phyloP scores from a whole-genome alignment of 2,888 invertebrate genomes.

The Thecophora atra region DNA sequence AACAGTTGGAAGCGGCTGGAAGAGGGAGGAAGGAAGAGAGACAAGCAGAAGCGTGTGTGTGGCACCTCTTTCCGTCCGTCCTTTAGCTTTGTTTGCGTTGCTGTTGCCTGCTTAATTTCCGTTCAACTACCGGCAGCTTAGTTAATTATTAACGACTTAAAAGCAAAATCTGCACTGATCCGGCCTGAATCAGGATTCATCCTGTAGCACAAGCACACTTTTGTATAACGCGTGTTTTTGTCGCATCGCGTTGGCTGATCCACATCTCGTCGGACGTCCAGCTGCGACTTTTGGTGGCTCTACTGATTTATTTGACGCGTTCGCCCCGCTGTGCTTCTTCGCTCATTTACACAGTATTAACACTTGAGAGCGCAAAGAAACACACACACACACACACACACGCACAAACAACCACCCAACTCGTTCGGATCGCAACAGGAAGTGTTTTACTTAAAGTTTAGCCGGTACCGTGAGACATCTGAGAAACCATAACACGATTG shows the following conservation, averaged over 20 bases:
- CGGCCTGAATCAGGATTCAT: not conserved
- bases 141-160: conserved; percentile 59
- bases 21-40: too few species aligned
- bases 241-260: not conserved
- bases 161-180: not conserved
- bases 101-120: not conserved
- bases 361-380: not conserved
- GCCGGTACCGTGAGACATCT: too few species aligned
- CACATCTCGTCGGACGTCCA: conserved; percentile 7
- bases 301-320: conserved; percentile 25
- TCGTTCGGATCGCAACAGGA: not conserved
- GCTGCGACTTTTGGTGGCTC: conserved; percentile 30
- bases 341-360: conserved; percentile 25
- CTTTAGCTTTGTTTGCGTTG: not conserved
- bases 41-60: too few species aligned
- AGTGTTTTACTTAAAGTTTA: not conserved
- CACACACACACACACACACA: not conserved
- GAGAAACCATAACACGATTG: too few species aligned
- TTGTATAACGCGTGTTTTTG: not conserved
- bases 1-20: not conserved
- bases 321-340: not conserved
- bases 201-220: not conserved
- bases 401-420: too few species aligned
- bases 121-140: conserved; percentile 48
- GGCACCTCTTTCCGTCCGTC: not conserved